A percentile compares a stretch with the other conserved stretches of the same genome.
phyloP scores from a whole-genome alignment of 2,797 vertebrate genomes.

The Oophaga sylvatica region DNA sequence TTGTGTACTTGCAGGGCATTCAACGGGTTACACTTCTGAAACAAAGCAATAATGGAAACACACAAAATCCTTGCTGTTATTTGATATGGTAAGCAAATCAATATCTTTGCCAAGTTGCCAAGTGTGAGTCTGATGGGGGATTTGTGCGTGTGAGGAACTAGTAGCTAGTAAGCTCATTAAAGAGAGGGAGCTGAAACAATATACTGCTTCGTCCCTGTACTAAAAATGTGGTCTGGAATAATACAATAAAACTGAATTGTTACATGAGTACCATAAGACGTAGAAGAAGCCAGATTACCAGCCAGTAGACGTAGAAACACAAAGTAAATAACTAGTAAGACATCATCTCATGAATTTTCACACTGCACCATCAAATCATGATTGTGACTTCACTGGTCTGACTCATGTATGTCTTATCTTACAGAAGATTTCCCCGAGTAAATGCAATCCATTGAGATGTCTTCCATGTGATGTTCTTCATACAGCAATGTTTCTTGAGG shows the following conservation, averaged over 20 bases:
- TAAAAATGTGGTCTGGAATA: slow-evolving; percentile 55
- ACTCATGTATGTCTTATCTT: background rate
- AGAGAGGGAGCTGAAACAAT: slow-evolving; percentile 57
- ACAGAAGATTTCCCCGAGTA: too few relatives aligned
- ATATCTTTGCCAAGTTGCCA: slow-evolving; percentile 58
- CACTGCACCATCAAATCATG: background rate
- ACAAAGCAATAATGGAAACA: slow-evolving; percentile 27
- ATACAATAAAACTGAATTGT: slow-evolving; percentile 56
- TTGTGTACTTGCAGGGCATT: slow-evolving; percentile 4
- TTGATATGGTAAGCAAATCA: slow-evolving; percentile 52
- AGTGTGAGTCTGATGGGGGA: slow-evolving; percentile 55
- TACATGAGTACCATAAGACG: slow-evolving; percentile 41
- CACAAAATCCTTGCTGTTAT: slow-evolving; percentile 44
- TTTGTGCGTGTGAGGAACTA: slow-evolving; percentile 58
- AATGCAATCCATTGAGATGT: too few relatives aligned
- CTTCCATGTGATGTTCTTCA: too few relatives aligned
- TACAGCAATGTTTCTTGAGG: too few relatives aligned
- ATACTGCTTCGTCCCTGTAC: slow-evolving; percentile 54
- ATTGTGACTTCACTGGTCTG: background rate
- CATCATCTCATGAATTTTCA: background rate
- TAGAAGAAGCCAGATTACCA: background rate
- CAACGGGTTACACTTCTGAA: slow-evolving; percentile 36
- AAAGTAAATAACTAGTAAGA: background rate
- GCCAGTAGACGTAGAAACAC: background rate
- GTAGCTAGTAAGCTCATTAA: slow-evolving; percentile 59